These are phyloP conservation scores for Peromyscus leucopus DNA, from an alignment of 2,113 vertebrate genomes.

Conservation along the genomic window DNA sequence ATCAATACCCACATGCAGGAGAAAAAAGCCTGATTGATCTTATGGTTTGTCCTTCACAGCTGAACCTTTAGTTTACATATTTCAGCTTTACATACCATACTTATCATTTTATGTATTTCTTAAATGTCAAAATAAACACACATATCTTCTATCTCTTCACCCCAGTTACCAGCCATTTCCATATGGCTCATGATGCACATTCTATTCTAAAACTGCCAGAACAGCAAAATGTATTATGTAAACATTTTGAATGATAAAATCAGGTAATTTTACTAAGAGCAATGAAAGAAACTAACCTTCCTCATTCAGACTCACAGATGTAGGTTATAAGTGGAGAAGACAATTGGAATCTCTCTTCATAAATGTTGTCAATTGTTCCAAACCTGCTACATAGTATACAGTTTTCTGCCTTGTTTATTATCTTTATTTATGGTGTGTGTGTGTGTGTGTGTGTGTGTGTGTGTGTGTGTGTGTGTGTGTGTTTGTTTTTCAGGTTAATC, in stretches of 20 bases:
- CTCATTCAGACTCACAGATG: neutral
- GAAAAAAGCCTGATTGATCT: neutral
- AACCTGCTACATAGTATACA: neutral
- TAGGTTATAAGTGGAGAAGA: neutral
- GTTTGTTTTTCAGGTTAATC: neutral
- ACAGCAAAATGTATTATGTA: neutral
- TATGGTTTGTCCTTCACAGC: neutral
- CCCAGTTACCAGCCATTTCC: neutral
- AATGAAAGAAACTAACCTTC: slow-evolving; percentile 28
- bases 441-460: neutral
- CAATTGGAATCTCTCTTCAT: neutral
- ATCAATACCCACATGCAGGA: slow-evolving; percentile 15
- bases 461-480: neutral
- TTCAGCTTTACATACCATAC: neutral
- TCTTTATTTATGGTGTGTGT: neutral
- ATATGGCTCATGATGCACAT: neutral
- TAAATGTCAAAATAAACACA: neutral
- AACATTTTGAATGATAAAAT: slow-evolving; percentile 52
- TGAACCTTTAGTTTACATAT: neutral
- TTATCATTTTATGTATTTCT: neutral
- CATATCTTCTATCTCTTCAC: neutral
- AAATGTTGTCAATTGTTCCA: neutral
- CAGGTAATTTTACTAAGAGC: slow-evolving; percentile 18
- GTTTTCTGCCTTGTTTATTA: neutral
- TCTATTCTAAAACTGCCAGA: neutral